These are phyloP conservation scores for Grammomys dolichurus DNA, from an alignment of 2,113 vertebrate species.

Conservation along the genomic window DNA sequence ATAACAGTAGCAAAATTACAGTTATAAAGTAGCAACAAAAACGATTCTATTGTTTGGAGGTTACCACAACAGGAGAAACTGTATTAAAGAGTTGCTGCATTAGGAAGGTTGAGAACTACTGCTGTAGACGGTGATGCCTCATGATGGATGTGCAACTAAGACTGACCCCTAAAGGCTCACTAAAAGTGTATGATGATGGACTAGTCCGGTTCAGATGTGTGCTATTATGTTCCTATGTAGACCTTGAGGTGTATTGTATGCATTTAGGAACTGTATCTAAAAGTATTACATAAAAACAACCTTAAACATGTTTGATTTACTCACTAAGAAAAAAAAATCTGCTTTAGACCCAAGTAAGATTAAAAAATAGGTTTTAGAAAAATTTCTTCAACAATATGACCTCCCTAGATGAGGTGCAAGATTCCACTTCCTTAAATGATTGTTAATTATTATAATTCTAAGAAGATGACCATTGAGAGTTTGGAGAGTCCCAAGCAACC, in stretches of 20 bases:
- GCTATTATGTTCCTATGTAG: not conserved
- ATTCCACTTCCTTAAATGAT: not conserved
- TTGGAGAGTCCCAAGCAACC: not conserved
- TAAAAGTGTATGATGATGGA: not conserved
- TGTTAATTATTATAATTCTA: not conserved
- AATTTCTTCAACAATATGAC: not conserved
- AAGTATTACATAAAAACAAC: not conserved
- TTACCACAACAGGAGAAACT: not conserved
- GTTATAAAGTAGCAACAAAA: not conserved
- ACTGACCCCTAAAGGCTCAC: rapidly evolving
- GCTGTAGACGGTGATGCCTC: not conserved
- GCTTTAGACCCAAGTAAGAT: not conserved
- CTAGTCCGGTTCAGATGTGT: not conserved
- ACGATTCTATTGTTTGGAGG: not conserved
- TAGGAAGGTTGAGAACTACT: not conserved
- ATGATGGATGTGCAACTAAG: rapidly evolving
- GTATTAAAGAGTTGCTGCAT: no score
- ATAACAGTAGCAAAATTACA: not conserved
- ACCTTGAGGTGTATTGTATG: not conserved
- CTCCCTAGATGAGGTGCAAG: not conserved
- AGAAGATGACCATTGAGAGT: not conserved
- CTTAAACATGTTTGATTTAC: not conserved
- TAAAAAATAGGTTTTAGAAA: not conserved
- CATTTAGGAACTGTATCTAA: not conserved
- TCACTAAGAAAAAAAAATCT: not conserved